Evolutionary conservation across 2,797 vertebrate genomes (phyloP), one percentile per base, ranked within the genome.

Genomic region (Sebastes oblongus): DNA sequence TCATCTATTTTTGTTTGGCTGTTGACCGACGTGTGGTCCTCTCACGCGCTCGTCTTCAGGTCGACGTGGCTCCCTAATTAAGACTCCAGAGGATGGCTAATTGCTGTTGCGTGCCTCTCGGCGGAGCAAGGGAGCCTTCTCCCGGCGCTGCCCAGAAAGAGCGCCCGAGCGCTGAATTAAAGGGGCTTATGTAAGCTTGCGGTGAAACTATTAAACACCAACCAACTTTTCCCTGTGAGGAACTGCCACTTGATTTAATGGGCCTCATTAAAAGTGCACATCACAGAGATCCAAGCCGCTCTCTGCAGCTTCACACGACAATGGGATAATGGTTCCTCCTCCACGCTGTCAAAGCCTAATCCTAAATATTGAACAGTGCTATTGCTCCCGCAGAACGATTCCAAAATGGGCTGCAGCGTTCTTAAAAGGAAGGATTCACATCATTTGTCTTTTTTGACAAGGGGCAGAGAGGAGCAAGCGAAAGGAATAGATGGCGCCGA

Each of bases 31-130:
- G 87, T 91, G 86, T 90, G 91, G 94, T 93, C 94, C 92, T 95
- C 93, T 90, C 88, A 86, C 84, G 82, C 88, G 72, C 85, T 84
- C 92, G 73, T 95, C 94, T 95, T 88, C 93, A 93, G 95, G 94
- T 96, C 93, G 92, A 93, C 90, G 91, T 89, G 91, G 92, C 92
- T 95, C 77, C 88, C 94, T 96, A 96, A 96, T 96, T 94, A 96
- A 95, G 95, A 96, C 95, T 96, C 95, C 94, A 96, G 95, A 96
- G 95, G 93, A 93, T 59, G 82, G 84, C 92, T 96, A 96, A 95
- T 96, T 95, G 94, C 94, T 81, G 93, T 94, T 94, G 93, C 93
- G 88, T 95, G 95, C 94, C 94, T 95, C 92, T 93, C 91, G 59
- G 93, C 84, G 80, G 91, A 94, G 93, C 87, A 69, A 88, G 88